phyloP scores from a whole-genome alignment of 1,140 invertebrate species.

The Mya arenaria region DNA sequence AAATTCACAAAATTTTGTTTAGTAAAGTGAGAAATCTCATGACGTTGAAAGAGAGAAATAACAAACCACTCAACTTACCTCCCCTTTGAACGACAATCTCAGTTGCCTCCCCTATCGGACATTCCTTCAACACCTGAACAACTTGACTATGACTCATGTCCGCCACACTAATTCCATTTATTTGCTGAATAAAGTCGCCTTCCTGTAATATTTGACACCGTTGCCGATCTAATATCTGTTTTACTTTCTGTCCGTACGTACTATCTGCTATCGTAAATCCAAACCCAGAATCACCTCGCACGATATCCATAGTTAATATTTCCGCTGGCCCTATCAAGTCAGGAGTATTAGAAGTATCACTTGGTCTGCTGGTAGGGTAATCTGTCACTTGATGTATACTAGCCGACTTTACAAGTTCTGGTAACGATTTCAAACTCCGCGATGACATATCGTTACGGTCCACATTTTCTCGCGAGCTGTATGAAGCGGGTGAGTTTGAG shows the following conservation, averaged over 20 bases:
- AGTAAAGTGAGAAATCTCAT: no score
- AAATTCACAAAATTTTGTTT: no score
- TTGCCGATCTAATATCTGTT: constrained; percentile 96
- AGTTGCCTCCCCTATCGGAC: constrained; percentile 93
- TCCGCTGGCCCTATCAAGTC: constrained; percentile 72
- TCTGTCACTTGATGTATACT: constrained; percentile 64
- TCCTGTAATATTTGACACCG: constrained; percentile 96
- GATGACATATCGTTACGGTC: constrained; percentile 68
- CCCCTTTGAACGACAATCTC: constrained; percentile 92
- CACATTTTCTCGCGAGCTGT: constrained; percentile 59
- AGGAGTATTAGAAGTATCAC: constrained; percentile 60
- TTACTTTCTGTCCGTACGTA: constrained; percentile 85
- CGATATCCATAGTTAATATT: constrained; percentile 77
- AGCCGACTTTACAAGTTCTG: constrained; percentile 75
- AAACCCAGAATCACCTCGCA: constrained; percentile 84
- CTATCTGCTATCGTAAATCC: constrained; percentile 99
- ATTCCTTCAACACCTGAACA: constrained; percentile 97
- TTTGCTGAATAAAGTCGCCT: constrained; percentile 97
- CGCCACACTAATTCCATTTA: constrained; percentile 93
- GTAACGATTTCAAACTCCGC: constrained; percentile 74
- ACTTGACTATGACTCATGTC: constrained; percentile 95
- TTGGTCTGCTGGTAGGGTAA: not conserved
- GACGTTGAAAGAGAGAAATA: no score
- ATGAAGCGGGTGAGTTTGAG: constrained; percentile 61
- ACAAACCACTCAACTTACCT: no score